Base-by-base conservation (phyloP, 2,113 vertebrate genomes). In the Brachypodius melanocephalos region DNA sequence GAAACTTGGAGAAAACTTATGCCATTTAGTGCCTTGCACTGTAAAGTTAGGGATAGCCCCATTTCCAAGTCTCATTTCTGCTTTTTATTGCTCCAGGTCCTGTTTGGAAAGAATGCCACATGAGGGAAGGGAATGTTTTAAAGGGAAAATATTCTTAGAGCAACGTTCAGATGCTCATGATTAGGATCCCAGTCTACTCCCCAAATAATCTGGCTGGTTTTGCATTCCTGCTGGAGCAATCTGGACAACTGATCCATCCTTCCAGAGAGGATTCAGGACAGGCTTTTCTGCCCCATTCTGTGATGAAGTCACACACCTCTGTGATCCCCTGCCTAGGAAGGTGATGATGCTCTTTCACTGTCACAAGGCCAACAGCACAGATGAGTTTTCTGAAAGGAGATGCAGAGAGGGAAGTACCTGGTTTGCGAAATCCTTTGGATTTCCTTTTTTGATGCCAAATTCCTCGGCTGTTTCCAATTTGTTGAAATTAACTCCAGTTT, bases 271-370 rank as follows among this genome's bases (percentile, higher is more conserved):
- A 62, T 21, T 63, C 59, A 74, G 32, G 46, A 45, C 22, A 52
- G 55, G 9, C 8, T 83, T 85, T 76, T 77, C 52, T 28, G 58
- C 54, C 95, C 43, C 19, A 7, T 84, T 61, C 31, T 77, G 88
- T 96, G 79, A 80, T 14, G 90, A 69, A 93, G 80, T 34, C 96
- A 97, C 78, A 91, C 59, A 3, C 59, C 71, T 48, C 90, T 96
- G 17, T 91, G 92, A 68, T 75, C 86, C 21, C 71, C 93, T 36
- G 82, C 84, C 32, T 87, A 51, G 48, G 81, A 96, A 85, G 82
- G 89, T 14, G 79, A 90, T 68, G 89, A 95, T 54, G 20, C 83
- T 94, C 32, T 84, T 97, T 69, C 88, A 90, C 17, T 93, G 93
- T 21, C 93, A 90, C 73, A 95, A 96, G 54, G 46, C 72, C 25